phyloP scores from a whole-genome alignment of 2,888 invertebrate genomes.

The Andrena minutula region DNA sequence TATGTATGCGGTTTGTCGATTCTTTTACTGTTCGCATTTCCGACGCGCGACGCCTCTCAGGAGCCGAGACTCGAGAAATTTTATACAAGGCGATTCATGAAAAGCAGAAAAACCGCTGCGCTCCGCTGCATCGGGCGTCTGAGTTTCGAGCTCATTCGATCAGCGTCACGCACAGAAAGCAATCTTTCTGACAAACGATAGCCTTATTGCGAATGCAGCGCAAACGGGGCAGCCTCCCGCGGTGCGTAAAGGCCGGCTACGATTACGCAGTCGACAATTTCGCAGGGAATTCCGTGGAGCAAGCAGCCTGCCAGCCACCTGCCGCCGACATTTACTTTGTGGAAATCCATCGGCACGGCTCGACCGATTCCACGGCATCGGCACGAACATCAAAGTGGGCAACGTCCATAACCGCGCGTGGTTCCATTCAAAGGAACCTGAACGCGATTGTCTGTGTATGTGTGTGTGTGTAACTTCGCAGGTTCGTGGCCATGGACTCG shows the following conservation, averaged over 20 bases:
- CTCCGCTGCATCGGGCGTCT: background rate
- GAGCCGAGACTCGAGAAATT: background rate
- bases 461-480: slow-evolving; percentile 33
- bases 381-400: slow-evolving; percentile 78
- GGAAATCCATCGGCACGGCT: slow-evolving; percentile 74
- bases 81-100: background rate
- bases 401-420: slow-evolving; percentile 71
- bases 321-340: slow-evolving; percentile 78
- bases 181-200: slow-evolving; percentile 61
- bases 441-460: slow-evolving; percentile 9
- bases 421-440: slow-evolving; percentile 66
- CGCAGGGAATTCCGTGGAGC: slow-evolving; percentile 64
- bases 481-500: slow-evolving; percentile 22
- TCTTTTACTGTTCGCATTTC: background rate
- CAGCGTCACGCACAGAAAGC: slow-evolving; percentile 43
- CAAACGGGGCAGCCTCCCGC: slow-evolving; percentile 61
- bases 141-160: background rate
- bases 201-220: slow-evolving; percentile 54
- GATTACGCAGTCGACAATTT: slow-evolving; percentile 71
- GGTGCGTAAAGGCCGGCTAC: slow-evolving; percentile 62
- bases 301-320: slow-evolving; percentile 58
- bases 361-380: slow-evolving; percentile 68
- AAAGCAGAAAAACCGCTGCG: slow-evolving; percentile 1
- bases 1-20: no score
- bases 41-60: background rate